These are phyloP conservation scores for Malurus cyaneus DNA, from an alignment of 2,113 vertebrate species.

Conservation along the genomic window DNA sequence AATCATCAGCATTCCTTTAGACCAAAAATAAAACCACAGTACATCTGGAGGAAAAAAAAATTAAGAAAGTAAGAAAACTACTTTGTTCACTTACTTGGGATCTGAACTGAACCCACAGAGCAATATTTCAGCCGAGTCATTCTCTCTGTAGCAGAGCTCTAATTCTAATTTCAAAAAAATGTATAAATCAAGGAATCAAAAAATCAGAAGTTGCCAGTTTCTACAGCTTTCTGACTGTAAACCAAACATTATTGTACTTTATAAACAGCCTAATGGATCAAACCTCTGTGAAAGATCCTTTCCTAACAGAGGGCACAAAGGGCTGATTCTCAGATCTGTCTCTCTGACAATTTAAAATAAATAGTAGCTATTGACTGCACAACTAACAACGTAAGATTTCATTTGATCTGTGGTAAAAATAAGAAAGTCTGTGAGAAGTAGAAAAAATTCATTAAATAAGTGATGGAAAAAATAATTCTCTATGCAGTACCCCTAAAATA, in stretches of 20 bases:
- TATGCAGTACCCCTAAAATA: neutral
- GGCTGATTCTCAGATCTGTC: neutral
- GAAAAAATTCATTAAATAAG: neutral
- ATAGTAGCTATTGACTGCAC: neutral
- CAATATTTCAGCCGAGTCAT: constrained; percentile 80
- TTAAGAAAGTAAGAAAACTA: neutral
- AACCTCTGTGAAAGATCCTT: neutral
- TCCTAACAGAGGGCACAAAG: neutral
- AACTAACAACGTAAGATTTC: neutral
- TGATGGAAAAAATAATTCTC: neutral
- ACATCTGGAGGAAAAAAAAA: neutral
- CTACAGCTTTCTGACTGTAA: neutral
- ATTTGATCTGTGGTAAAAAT: neutral
- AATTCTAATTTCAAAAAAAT: constrained; percentile 60
- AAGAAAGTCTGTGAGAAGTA: neutral
- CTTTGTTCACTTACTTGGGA: constrained; percentile 78
- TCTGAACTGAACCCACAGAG: constrained; percentile 84
- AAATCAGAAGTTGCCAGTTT: neutral
- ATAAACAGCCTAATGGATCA: neutral
- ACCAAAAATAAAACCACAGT: neutral
- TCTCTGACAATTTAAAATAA: neutral
- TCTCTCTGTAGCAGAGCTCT: constrained; percentile 78
- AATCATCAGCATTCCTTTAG: neutral
- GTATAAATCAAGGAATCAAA: neutral
- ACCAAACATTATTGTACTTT: neutral